These are phyloP conservation scores for Nothoprocta pentlandii DNA, from an alignment of 2,113 vertebrate genomes.

Conservation along the genomic window DNA sequence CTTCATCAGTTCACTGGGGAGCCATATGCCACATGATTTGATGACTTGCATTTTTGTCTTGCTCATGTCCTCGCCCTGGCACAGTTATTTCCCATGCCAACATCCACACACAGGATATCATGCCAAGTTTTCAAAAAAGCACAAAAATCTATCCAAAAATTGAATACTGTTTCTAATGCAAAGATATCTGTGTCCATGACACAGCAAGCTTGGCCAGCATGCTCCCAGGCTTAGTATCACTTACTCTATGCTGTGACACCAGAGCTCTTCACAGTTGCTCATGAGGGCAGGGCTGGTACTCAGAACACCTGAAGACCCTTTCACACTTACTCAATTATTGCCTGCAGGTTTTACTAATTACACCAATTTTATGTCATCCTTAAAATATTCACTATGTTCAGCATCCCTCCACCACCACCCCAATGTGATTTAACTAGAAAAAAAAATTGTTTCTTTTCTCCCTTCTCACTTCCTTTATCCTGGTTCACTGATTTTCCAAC, in stretches of 20 bases:
- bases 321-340: background rate
- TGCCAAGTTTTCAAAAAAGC: background rate
- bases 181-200: background rate
- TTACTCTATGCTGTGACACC: no score
- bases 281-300: background rate
- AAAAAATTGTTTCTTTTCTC: background rate
- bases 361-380: background rate
- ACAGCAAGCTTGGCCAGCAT: no score
- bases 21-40: rapidly evolving
- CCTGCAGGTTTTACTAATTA: background rate
- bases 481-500: background rate
- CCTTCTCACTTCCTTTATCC: background rate
- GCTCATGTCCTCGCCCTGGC: rapidly evolving
- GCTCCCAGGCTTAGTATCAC: no score
- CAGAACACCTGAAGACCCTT: background rate
- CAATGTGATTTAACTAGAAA: background rate
- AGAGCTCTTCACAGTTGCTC: background rate
- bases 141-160: background rate
- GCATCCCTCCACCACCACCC: background rate
- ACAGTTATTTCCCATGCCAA: background rate
- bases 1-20: background rate
- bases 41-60: rapidly evolving
- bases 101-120: rapidly evolving
- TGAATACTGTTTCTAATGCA: background rate
- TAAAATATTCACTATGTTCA: background rate